Conservation (phyloP, 1,140 invertebrate species). For the Musca domestica region DNA sequence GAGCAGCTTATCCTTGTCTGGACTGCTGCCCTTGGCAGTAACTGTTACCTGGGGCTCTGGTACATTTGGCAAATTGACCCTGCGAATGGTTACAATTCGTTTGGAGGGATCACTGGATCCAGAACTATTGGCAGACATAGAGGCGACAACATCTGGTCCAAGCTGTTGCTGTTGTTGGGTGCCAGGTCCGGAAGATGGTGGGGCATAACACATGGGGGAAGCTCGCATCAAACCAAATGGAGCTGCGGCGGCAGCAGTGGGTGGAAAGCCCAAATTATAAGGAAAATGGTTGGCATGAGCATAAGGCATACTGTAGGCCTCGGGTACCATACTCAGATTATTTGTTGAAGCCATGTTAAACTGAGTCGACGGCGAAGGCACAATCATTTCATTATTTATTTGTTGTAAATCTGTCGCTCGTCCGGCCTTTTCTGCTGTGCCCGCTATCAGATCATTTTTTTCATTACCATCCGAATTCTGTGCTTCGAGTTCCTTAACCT, state of each 20-base stretch:
- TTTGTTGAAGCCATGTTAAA: conserved; percentile 6
- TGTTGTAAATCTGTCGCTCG: background rate
- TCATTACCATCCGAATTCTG: too few relatives aligned
- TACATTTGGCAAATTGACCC: conserved; percentile 59
- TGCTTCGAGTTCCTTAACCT: conserved; percentile 38
- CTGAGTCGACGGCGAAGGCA: background rate
- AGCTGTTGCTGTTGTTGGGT: conserved; percentile 32
- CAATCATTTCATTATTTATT: background rate
- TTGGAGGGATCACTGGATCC: conserved; percentile 49
- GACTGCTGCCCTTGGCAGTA: conserved; percentile 70
- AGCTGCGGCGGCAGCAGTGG: background rate
- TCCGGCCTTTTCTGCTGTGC: background rate
- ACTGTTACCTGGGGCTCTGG: conserved; percentile 71
- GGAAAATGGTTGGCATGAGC: conserved; percentile 24
- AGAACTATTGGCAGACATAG: conserved; percentile 40
- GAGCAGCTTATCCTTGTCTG: conserved; percentile 70
- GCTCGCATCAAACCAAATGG: conserved; percentile 25
- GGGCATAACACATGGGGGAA: conserved; percentile 44
- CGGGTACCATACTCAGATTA: conserved; percentile 14
- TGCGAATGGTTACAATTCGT: conserved; percentile 72
- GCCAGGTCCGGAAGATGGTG: conserved; percentile 28
- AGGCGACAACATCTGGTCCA: conserved; percentile 43
- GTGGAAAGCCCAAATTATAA: conserved; percentile 26
- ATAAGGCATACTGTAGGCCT: conserved; percentile 14
- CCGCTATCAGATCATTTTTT: background rate